Conservation (phyloP, 2,797 vertebrate species). For the Brotula barbata region DNA sequence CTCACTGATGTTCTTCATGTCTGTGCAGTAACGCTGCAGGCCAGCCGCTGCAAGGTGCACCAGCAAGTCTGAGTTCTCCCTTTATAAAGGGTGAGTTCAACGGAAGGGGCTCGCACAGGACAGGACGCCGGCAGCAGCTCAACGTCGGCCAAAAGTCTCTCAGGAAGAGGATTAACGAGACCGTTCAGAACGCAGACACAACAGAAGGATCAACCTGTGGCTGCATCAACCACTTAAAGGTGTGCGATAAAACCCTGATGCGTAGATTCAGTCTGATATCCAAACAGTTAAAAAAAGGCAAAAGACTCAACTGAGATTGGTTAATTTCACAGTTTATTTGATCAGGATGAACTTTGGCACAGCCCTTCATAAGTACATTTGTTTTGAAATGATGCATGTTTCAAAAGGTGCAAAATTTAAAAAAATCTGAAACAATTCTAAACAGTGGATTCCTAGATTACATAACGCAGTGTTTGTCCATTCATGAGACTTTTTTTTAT, state of each 20-base stretch:
- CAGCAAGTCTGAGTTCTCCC: slow-evolving; percentile 20
- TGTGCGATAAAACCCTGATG: too few species aligned
- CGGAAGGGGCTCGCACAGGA: slow-evolving; percentile 17
- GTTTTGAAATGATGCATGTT: neutral
- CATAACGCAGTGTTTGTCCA: neutral
- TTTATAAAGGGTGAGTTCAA: slow-evolving; percentile 53
- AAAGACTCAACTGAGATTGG: too few species aligned
- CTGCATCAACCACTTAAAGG: neutral
- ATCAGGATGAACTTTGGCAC: neutral
- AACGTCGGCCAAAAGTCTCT: slow-evolving; percentile 15
- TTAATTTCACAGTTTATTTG: too few species aligned
- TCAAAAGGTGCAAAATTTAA: neutral
- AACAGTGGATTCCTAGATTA: neutral
- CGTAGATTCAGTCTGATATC: too few species aligned
- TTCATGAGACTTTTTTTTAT: neutral
- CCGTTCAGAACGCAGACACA: neutral
- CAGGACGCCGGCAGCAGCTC: slow-evolving; percentile 5
- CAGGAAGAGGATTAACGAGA: slow-evolving; percentile 42
- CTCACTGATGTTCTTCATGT: slow-evolving; percentile 69
- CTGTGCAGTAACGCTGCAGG: slow-evolving; percentile 4
- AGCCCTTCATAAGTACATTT: neutral
- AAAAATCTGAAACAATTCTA: neutral
- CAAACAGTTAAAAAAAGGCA: too few species aligned
- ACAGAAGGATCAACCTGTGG: slow-evolving; percentile 1
- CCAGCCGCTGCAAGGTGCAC: slow-evolving; percentile 21